Percentiles rank a stretch among this genome's conserved stretches.
Evolutionary conservation across 2,113 vertebrate genomes (phyloP).

Genomic region (Pipa parva): DNA sequence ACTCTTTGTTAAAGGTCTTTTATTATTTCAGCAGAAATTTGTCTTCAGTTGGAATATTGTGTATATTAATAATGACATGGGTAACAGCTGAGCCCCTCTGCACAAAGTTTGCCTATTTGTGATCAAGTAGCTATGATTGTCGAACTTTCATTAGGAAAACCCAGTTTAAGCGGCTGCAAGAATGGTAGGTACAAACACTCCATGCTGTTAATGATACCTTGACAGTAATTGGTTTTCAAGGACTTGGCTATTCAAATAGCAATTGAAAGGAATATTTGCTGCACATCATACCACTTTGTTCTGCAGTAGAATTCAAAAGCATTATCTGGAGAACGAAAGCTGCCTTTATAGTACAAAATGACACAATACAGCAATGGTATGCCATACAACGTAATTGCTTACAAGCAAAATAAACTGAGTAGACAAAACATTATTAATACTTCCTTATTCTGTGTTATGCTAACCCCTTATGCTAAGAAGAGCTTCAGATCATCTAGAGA

Average conservation of each 20-base stretch:
- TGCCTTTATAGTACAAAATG: neutral
- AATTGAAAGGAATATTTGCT: conserved; percentile 19
- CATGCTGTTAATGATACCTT: conserved; percentile 22
- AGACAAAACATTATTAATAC: no score
- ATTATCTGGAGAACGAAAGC: neutral
- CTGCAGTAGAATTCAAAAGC: neutral
- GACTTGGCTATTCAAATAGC: conserved; percentile 16
- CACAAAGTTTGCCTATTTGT: neutral
- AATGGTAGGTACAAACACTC: conserved; percentile 12
- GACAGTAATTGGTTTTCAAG: conserved; percentile 32
- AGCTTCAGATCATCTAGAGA: no score
- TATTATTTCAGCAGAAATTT: conserved; percentile 18
- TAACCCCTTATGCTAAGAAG: no score
- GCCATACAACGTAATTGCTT: no score
- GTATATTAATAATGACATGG: conserved; percentile 29
- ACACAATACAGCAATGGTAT: no score
- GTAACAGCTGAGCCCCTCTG: conserved; percentile 32
- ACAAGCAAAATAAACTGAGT: no score
- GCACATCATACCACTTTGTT: conserved; percentile 10
- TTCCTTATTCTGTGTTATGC: no score
- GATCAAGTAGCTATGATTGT: conserved; percentile 13
- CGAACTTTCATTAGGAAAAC: conserved; percentile 19
- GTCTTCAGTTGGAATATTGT: conserved; percentile 19
- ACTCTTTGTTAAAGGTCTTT: conserved; percentile 5
- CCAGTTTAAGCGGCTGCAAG: neutral